phyloP scores from a whole-genome alignment of 2,888 invertebrate species.

The Drosophila paranaensis region DNA sequence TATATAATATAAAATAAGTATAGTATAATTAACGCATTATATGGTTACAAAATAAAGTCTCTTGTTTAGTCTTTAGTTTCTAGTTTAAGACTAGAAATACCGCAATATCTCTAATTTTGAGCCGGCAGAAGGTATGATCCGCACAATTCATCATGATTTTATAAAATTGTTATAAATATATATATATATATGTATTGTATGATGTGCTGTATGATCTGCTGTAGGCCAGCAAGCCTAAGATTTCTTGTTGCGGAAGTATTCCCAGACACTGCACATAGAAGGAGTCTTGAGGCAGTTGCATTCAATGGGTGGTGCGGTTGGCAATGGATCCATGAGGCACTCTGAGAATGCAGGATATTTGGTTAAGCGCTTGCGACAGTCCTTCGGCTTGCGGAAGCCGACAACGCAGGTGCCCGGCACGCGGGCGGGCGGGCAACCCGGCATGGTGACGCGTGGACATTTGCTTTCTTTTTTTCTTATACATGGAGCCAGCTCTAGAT shows the following conservation, averaged over 20 bases:
- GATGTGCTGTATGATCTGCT: too few relatives aligned
- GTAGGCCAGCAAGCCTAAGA: conserved; percentile 33
- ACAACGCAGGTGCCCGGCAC: conserved; percentile 22
- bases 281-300: conserved; percentile 59
- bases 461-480: fast-evolving
- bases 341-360: conserved; percentile 70
- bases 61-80: not conserved
- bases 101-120: not conserved
- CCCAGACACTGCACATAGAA: conserved; percentile 66
- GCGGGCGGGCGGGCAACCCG: conserved; percentile 28
- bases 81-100: not conserved
- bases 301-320: conserved; percentile 43
- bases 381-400: not conserved
- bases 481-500: conserved; percentile 23
- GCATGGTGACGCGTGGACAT: conserved; percentile 46
- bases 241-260: conserved; percentile 62
- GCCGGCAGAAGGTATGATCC: not conserved
- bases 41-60: too few relatives aligned
- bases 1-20: too few relatives aligned
- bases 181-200: not conserved
- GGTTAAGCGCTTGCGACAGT: conserved; percentile 52
- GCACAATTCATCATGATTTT: not conserved
- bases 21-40: too few relatives aligned
- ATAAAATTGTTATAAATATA: not conserved
- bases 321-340: conserved; percentile 51